These are phyloP conservation scores for Synergus itoensis DNA, from an alignment of 2,888 invertebrate species.

Conservation along the genomic window DNA sequence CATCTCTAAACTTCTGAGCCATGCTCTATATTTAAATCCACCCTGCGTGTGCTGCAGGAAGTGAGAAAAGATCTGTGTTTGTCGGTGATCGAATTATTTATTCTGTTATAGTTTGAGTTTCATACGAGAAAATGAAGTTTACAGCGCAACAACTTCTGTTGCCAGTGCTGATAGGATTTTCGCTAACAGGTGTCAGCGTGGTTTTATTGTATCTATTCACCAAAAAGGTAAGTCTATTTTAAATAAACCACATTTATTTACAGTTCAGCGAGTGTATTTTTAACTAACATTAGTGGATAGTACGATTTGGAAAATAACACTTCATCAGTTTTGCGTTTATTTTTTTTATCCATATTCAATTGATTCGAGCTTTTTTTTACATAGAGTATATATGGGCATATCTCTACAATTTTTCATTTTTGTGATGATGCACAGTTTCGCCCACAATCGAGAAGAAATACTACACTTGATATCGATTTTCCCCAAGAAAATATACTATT, in stretches of 20 bases:
- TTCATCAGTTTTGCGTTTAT: neutral
- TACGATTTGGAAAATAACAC: neutral
- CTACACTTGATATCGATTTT: too few species aligned
- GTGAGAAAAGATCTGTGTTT: neutral
- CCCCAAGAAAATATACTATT: too few species aligned
- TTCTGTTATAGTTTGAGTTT: conserved; percentile 44
- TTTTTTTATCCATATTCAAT: neutral
- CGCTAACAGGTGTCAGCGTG: conserved; percentile 85
- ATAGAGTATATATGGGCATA: neutral
- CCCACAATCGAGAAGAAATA: too few species aligned
- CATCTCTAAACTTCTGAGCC: conserved; percentile 11
- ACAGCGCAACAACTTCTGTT: conserved; percentile 68
- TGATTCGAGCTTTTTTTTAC: neutral
- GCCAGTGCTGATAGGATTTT: conserved; percentile 83
- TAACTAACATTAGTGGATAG: neutral
- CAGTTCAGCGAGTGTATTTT: neutral
- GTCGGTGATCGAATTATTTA: neutral
- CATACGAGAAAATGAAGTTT: conserved; percentile 62
- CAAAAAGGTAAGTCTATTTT: conserved; percentile 79
- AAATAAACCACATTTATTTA: neutral
- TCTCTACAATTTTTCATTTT: too few species aligned
- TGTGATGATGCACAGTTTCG: too few species aligned
- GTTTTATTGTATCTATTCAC: conserved; percentile 85
- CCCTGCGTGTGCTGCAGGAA: neutral
- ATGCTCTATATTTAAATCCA: conserved; percentile 34